Conservation (phyloP, 2,797 vertebrate species). For the Monodelphis domestica region DNA sequence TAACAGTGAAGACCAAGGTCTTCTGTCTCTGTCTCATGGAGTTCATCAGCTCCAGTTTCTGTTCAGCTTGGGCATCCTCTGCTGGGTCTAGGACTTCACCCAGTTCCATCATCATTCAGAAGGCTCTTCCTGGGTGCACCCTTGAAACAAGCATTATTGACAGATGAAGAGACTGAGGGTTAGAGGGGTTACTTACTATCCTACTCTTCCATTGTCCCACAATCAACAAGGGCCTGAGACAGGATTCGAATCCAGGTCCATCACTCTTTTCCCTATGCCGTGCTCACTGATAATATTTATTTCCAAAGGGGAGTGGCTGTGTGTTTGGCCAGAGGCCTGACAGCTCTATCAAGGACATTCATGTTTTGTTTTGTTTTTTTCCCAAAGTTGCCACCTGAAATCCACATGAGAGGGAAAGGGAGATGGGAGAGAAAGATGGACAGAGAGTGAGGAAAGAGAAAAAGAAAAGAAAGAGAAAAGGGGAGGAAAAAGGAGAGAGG, state of each 20-base stretch:
- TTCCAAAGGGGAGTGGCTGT: constrained; percentile 36
- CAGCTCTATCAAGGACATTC: not conserved
- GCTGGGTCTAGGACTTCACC: not conserved
- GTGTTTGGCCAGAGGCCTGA: not conserved
- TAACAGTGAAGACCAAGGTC: not conserved
- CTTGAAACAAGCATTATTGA: not conserved
- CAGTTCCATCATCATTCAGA: not conserved
- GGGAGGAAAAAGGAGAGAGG: too few relatives aligned
- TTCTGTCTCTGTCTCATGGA: not conserved
- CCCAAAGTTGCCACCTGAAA: not conserved
- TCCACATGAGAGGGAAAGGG: not conserved
- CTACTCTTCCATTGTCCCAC: not conserved
- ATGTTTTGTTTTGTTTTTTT: too few relatives aligned
- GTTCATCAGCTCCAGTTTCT: not conserved
- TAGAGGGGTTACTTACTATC: too few relatives aligned
- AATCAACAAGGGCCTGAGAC: not conserved
- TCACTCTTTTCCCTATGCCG: too few relatives aligned
- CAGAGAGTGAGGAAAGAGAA: not conserved
- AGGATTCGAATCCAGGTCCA: not conserved
- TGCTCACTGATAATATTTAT: not conserved
- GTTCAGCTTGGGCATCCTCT: not conserved
- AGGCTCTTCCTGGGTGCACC: not conserved
- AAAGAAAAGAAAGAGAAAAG: too few relatives aligned
- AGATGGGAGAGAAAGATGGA: not conserved
- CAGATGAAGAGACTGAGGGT: not conserved